A percentile compares a stretch with the other conserved stretches of the same genome.
Conservation (phyloP, 2,888 invertebrate species). For the Liposcelis brunnea region DNA sequence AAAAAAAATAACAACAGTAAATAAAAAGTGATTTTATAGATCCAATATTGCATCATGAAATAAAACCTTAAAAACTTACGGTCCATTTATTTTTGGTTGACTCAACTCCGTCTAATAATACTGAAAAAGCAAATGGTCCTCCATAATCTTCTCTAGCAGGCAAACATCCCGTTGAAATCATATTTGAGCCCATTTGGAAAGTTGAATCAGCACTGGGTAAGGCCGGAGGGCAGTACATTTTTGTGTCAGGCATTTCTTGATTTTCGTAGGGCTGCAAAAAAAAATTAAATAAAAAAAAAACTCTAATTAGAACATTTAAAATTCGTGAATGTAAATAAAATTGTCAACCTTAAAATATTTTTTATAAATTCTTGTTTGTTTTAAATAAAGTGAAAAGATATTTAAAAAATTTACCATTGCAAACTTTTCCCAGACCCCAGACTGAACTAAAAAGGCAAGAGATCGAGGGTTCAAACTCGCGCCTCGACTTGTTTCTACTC, state of each 20-base stretch:
- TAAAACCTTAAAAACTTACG: conserved; percentile 1
- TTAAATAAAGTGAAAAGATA: too few relatives aligned
- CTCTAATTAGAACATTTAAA: neutral
- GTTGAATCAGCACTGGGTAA: conserved; percentile 1
- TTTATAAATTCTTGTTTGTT: too few relatives aligned
- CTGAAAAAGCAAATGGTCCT: conserved; percentile 1
- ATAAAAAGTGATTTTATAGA: too few relatives aligned
- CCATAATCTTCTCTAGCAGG: conserved; percentile 5
- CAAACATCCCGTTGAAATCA: neutral
- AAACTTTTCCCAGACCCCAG: too few relatives aligned
- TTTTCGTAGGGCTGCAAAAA: neutral
- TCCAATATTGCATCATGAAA: too few relatives aligned
- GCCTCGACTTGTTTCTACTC: too few relatives aligned
- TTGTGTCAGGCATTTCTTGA: neutral
- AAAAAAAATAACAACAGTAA: neutral
- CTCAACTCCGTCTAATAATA: neutral
- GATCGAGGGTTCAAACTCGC: too few relatives aligned
- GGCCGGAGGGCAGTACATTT: neutral
- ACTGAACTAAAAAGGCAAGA: too few relatives aligned
- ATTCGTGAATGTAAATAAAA: too few relatives aligned
- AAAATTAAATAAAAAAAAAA: neutral
- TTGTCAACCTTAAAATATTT: too few relatives aligned
- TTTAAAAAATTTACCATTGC: too few relatives aligned
- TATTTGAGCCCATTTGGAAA: neutral
- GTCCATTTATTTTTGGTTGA: conserved; percentile 8